Evolutionary conservation across 1,140 invertebrate species (phyloP).

Genomic region (Geopemphigus sp.): DNA sequence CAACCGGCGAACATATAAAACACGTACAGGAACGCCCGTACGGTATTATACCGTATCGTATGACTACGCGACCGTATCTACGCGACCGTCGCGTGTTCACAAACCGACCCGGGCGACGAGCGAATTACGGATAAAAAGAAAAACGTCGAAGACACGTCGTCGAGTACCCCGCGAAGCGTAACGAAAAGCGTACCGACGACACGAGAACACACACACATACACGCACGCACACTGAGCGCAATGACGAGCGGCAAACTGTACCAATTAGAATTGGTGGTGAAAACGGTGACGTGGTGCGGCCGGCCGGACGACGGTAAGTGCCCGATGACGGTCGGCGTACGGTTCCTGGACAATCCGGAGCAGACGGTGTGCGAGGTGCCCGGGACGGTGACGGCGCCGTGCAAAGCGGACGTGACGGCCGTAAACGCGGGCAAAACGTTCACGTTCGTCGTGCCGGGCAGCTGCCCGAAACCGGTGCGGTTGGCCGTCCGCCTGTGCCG

Average conservation of each 20-base stretch:
- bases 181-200: too few relatives aligned
- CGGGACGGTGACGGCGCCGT: background rate
- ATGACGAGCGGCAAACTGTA: background rate
- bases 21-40: too few relatives aligned
- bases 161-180: too few relatives aligned
- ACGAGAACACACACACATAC: too few relatives aligned
- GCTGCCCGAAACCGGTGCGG: background rate
- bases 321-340: background rate
- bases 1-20: too few relatives aligned
- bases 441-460: background rate
- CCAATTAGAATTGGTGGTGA: background rate
- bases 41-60: too few relatives aligned
- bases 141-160: too few relatives aligned
- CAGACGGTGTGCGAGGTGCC: constrained; percentile 14
- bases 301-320: background rate
- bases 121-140: too few relatives aligned
- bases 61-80: too few relatives aligned
- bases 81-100: too few relatives aligned
- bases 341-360: background rate
- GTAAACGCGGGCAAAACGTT: background rate
- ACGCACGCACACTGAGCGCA: too few relatives aligned
- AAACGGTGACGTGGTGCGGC: background rate
- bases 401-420: background rate
- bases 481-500: background rate
- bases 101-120: too few relatives aligned